Conservation (phyloP, 2,888 invertebrate genomes). For the Melanotus villosus region DNA sequence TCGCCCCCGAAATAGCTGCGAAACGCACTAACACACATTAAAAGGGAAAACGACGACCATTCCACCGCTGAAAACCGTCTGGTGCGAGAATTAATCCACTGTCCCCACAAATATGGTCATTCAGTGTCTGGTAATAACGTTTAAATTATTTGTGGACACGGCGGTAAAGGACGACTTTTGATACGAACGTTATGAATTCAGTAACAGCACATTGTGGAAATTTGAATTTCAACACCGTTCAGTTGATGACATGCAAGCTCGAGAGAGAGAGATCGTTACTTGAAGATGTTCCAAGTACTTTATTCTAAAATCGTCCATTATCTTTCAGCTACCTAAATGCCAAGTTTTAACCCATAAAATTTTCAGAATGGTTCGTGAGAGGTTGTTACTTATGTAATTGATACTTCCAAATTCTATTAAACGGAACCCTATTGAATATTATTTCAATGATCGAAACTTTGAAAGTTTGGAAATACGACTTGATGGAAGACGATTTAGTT, state of each 20-base stretch:
- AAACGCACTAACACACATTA: constrained; percentile 29
- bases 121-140: constrained; percentile 9
- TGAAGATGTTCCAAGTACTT: neutral
- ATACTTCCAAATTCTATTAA: constrained; percentile 17
- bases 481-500: too few species aligned
- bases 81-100: constrained; percentile 11
- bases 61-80: neutral
- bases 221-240: neutral
- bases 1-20: constrained; percentile 27
- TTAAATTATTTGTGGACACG: constrained; percentile 17
- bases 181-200: neutral
- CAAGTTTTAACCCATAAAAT: neutral
- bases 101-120: constrained; percentile 19
- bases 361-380: constrained; percentile 4
- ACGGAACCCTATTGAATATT: constrained; percentile 11
- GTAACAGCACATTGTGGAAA: neutral
- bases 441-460: too few species aligned
- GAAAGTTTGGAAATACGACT: too few species aligned
- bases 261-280: neutral
- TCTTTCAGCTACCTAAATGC: neutral
- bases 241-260: too few species aligned
- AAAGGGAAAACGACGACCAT: constrained; percentile 16
- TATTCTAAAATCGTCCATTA: constrained; percentile 9
- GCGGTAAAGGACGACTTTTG: too few species aligned
- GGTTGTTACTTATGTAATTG: neutral